Conservation (phyloP, 2,797 vertebrate species). For the Cuniculus paca region DNA sequence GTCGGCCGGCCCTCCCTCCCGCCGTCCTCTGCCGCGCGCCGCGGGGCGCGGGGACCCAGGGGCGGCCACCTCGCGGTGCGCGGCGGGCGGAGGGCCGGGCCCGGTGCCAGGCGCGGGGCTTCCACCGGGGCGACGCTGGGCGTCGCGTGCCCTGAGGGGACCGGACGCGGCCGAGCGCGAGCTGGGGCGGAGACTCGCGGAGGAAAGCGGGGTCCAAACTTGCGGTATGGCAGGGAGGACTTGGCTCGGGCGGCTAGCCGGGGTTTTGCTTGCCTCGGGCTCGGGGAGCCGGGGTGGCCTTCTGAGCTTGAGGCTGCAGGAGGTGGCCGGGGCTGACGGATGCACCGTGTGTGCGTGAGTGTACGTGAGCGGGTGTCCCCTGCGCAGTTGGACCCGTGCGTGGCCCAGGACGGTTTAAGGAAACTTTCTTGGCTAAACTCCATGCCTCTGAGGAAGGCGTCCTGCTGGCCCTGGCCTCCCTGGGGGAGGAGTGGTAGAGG, state of each 20-base stretch:
- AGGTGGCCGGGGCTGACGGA: not conserved
- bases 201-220: not conserved
- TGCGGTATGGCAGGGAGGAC: not conserved
- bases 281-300: not conserved
- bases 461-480: not conserved
- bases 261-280: not conserved
- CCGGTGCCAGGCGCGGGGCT: not conserved
- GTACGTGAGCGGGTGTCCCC: not conserved
- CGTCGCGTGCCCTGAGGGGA: not conserved
- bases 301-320: not conserved
- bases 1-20: not conserved
- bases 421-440: slow-evolving; percentile 66
- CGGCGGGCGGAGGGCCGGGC: not conserved
- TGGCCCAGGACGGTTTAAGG: not conserved
- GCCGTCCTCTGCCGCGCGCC: not conserved
- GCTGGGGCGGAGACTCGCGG: not conserved
- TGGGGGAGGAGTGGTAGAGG: not conserved
- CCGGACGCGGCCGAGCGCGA: not conserved
- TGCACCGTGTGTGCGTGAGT: not conserved
- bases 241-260: not conserved
- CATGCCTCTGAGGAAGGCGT: not conserved
- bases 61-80: not conserved
- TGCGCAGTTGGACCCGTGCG: not conserved
- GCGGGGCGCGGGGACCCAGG: not conserved
- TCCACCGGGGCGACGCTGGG: not conserved